Evolutionary conservation across 2,797 vertebrate species (phyloP).

Genomic region (Lepidocolaptes lacrymiger): DNA sequence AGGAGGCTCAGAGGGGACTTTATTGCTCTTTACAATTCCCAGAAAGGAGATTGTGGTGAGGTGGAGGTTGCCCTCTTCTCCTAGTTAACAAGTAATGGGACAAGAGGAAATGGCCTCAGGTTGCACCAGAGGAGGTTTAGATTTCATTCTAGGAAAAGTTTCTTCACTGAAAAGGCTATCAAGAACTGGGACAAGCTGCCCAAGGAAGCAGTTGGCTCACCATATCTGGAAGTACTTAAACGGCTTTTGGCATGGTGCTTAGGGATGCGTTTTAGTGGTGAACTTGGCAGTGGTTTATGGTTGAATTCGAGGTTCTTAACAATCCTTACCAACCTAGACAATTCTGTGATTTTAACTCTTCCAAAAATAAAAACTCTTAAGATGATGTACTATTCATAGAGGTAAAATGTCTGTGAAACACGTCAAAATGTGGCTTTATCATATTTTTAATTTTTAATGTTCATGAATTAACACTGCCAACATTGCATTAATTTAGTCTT

Average conservation of each 20-base stretch:
- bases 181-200: neutral
- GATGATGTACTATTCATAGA: neutral
- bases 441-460: neutral
- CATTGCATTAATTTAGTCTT: neutral
- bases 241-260: neutral
- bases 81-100: accelerated
- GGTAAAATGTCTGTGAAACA: neutral
- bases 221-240: neutral
- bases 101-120: neutral
- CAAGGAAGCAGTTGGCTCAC: neutral
- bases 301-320: accelerated
- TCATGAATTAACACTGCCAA: neutral
- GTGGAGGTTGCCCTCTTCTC: neutral
- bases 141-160: neutral
- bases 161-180: neutral
- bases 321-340: neutral
- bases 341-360: neutral
- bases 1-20: neutral
- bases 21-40: accelerated
- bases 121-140: neutral
- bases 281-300: neutral
- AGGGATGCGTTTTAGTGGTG: neutral
- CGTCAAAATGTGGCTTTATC: neutral
- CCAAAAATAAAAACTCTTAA: neutral
- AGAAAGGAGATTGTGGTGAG: neutral